Percentiles rank a stretch among this genome's conserved stretches.
These are phyloP conservation scores for Tyria jacobaeae DNA, from an alignment of 2,888 invertebrate genomes.

Conservation along the genomic window DNA sequence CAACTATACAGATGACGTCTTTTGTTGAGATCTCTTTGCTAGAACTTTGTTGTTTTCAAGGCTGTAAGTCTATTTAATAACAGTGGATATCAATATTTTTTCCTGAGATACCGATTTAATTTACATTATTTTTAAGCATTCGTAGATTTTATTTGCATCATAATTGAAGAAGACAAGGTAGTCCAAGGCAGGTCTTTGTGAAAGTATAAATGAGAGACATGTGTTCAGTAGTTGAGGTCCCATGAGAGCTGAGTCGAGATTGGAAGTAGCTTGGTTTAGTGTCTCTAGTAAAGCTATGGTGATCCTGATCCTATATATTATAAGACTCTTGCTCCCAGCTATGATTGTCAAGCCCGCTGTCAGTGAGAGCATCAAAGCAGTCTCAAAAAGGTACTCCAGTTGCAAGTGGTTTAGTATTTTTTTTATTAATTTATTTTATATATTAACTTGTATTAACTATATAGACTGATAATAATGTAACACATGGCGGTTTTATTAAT, in stretches of 20 bases:
- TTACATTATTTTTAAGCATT: not conserved
- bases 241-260: not conserved
- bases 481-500: too few species aligned
- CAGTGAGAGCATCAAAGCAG: too few species aligned
- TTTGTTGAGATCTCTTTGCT: slow-evolving; percentile 24
- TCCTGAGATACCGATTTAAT: not conserved
- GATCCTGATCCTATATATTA: too few species aligned
- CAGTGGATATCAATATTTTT: not conserved
- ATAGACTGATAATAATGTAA: too few species aligned
- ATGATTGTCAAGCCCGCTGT: too few species aligned
- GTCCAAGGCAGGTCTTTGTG: not conserved
- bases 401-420: too few species aligned
- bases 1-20: slow-evolving; percentile 51
- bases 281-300: not conserved
- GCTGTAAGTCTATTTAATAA: slow-evolving; percentile 24
- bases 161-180: not conserved
- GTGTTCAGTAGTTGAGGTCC: too few species aligned
- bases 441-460: too few species aligned
- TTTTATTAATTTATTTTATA: too few species aligned
- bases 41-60: slow-evolving; percentile 23
- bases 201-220: not conserved
- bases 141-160: too few species aligned
- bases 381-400: too few species aligned
- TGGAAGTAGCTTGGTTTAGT: not conserved
- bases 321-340: too few species aligned